Evolutionary conservation across 2,113 vertebrate genomes (phyloP), one percentile per base, ranked within the genome.

Genomic region (Oceanites oceanicus): DNA sequence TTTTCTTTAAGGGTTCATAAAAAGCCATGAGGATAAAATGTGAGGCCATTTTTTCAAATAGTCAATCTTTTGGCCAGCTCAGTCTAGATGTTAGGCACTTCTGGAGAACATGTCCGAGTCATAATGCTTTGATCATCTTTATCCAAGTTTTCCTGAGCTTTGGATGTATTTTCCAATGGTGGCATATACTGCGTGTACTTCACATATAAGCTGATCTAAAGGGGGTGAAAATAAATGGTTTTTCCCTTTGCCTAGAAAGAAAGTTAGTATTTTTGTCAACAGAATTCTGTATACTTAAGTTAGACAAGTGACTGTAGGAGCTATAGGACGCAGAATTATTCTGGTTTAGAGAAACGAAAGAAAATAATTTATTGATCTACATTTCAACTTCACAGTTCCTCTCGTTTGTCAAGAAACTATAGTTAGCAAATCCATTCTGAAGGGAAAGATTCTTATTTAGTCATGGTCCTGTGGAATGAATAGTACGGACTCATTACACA

Each of bases 201-300:
- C 22, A 27, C 25, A n/a, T 20, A 26, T 38, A 73, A 81, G 18
- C 16, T 40, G 45, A 29, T 21, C 34, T 20, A 55, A 65, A 3
- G 3, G 0, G 0, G 6, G 12, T 16, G 17, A 6, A 15, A 9
- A 66, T 34, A 63, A 63, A 38, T 30, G 1, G 4, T 85, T 63
- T 80, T 74, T 30, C 44, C 10, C 9, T 55, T 68, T 79, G 40
- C 3, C 8, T 49, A 49, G 63, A 45, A 67, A 40, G 21, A 65
- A 85, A 65, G 15, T 22, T 66, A 47, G 4, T 36, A 8, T 14
- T 55, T 84, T 52, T 70, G 5, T 70, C 32, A 61, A 29, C 20
- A 73, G 15, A 74, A 59, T 50, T 78, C 21, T 32, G 5, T 56
- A 16, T n/a, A 20, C 3, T 65, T 50, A 86, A 44, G 3, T 45